These are phyloP conservation scores for Morone chrysops DNA, from an alignment of 2,113 vertebrate species.

Conservation along the genomic window DNA sequence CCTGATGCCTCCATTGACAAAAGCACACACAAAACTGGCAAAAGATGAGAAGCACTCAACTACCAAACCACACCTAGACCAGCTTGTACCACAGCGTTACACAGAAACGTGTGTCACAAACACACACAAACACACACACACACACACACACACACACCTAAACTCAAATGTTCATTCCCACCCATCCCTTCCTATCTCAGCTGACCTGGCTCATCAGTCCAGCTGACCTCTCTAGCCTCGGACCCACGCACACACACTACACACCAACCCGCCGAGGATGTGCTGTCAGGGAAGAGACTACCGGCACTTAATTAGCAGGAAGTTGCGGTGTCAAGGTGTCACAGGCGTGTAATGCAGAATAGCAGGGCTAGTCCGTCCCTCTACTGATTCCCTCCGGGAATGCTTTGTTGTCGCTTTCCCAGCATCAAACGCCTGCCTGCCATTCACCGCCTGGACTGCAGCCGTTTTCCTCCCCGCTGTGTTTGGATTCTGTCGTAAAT, in stretches of 20 bases:
- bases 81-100: conserved; percentile 29
- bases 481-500: conserved; percentile 60
- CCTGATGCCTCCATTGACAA: conserved; percentile 60
- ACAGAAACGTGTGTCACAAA: conserved; percentile 16
- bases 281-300: conserved; percentile 72
- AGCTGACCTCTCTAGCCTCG: conserved; percentile 59
- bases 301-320: conserved; percentile 79
- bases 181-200: conserved; percentile 75
- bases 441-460: conserved; percentile 36
- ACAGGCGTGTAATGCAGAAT: conserved; percentile 59
- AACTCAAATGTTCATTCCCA: conserved; percentile 63
- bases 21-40: conserved; percentile 60
- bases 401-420: conserved; percentile 68
- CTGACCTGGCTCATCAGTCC: conserved; percentile 67
- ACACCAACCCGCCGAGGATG: conserved; percentile 64
- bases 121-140: neutral
- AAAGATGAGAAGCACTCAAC: conserved; percentile 59
- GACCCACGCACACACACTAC: conserved; percentile 44
- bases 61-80: conserved; percentile 62
- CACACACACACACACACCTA: conserved; percentile 18
- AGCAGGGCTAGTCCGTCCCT: conserved; percentile 38
- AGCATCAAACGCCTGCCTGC: conserved; percentile 55
- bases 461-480: conserved; percentile 47
- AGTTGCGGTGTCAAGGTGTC: conserved; percentile 79
- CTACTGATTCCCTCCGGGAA: conserved; percentile 46